Evolutionary conservation across 2,888 invertebrate genomes (phyloP).

Genomic region (Agrilus cyanescens): DNA sequence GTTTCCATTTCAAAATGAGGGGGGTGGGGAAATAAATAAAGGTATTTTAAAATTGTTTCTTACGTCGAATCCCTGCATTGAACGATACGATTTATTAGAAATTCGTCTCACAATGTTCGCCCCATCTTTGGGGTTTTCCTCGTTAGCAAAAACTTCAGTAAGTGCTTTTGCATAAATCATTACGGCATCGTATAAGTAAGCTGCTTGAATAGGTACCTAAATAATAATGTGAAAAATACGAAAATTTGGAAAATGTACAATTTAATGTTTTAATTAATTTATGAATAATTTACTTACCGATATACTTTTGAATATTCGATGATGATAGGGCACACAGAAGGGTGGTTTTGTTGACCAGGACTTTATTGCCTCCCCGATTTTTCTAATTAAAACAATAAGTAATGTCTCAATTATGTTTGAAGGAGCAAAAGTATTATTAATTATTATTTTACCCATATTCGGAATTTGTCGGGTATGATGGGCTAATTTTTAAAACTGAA

Average conservation of each 20-base stretch:
- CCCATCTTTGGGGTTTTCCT: slow-evolving; percentile 63
- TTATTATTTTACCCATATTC: slow-evolving; percentile 52
- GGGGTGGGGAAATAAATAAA: background rate
- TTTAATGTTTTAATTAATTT: slow-evolving; percentile 1
- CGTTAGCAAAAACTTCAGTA: slow-evolving; percentile 55
- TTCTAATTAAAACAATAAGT: slow-evolving; percentile 36
- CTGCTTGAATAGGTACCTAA: slow-evolving; percentile 70
- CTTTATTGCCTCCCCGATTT: slow-evolving; percentile 58
- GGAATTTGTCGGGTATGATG: slow-evolving; percentile 63
- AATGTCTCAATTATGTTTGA: background rate
- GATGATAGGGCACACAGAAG: slow-evolving; percentile 69
- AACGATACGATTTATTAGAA: slow-evolving; percentile 62
- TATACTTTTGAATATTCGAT: slow-evolving; percentile 57
- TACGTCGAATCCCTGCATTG: slow-evolving; percentile 70
- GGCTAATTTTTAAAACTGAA: slow-evolving; percentile 68
- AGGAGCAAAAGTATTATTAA: slow-evolving; percentile 1
- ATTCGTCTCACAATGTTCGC: slow-evolving; percentile 63
- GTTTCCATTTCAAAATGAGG: background rate
- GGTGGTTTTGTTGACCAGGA: slow-evolving; percentile 58
- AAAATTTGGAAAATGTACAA: background rate
- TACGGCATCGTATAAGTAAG: slow-evolving; percentile 79
- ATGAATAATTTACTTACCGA: slow-evolving; percentile 41
- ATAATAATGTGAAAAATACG: slow-evolving; percentile 3
- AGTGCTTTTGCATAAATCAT: slow-evolving; percentile 76
- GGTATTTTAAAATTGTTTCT: slow-evolving; percentile 25